A percentile compares a stretch with the other conserved stretches of the same genome.
Evolutionary conservation across 2,888 invertebrate species (phyloP).

Genomic region (Drosophila koepferae): DNA sequence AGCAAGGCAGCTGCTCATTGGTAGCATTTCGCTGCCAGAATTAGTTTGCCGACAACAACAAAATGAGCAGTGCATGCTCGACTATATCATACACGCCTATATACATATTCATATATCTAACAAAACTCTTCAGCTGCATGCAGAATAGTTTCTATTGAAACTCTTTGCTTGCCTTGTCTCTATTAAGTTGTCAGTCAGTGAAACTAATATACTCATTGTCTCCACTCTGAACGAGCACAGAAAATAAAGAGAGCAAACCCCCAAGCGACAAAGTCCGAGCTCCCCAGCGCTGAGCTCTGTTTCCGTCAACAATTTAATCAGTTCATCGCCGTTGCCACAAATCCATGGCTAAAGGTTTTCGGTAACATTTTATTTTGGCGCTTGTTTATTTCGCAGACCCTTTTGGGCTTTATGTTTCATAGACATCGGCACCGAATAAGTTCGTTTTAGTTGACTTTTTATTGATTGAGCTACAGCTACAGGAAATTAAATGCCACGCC

Average conservation of each 20-base stretch:
- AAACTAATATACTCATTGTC: slow-evolving; percentile 1
- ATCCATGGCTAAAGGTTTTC: slow-evolving; percentile 63
- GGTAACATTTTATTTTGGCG: slow-evolving; percentile 48
- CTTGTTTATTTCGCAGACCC: slow-evolving; percentile 62
- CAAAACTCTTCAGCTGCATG: neutral
- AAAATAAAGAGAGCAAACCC: slow-evolving; percentile 25
- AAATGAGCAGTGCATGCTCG: neutral
- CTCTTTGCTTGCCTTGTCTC: neutral
- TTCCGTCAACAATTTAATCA: slow-evolving; percentile 78
- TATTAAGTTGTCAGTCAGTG: neutral
- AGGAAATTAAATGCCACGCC: slow-evolving; percentile 72
- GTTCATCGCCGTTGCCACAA: slow-evolving; percentile 70
- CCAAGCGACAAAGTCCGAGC: slow-evolving; percentile 33
- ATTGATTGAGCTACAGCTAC: slow-evolving; percentile 58
- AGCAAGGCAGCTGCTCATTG: slow-evolving; percentile 24
- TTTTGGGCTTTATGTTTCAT: slow-evolving; percentile 58
- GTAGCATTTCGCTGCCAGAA: slow-evolving; percentile 69
- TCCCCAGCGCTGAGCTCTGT: slow-evolving; percentile 20
- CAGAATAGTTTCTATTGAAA: neutral
- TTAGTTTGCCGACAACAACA: slow-evolving; percentile 55
- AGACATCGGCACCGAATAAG: slow-evolving; percentile 60
- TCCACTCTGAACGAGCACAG: neutral
- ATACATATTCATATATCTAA: neutral
- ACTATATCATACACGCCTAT: neutral
- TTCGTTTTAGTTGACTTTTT: slow-evolving; percentile 65